Evolutionary conservation across 2,113 vertebrate genomes (phyloP).

Genomic region (Alethe diademata): DNA sequence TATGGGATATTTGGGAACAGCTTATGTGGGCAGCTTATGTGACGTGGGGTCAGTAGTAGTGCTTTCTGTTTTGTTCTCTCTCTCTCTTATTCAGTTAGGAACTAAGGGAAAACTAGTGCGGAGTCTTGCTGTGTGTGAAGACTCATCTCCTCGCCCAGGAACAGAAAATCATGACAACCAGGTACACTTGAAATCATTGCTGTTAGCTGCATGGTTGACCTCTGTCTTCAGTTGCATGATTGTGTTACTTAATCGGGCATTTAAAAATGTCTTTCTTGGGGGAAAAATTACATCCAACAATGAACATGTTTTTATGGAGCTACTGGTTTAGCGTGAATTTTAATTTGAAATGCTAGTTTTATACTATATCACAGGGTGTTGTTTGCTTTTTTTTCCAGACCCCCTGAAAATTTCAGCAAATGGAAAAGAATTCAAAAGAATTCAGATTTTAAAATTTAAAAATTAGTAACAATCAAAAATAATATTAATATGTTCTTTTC

Average conservation of each 20-base stretch:
- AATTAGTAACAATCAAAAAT: conserved; percentile 46
- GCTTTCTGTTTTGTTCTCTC: conserved; percentile 16
- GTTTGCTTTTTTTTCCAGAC: conserved; percentile 82
- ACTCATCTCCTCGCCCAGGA: conserved; percentile 71
- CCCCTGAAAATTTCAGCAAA: conserved; percentile 80
- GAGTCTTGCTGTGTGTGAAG: conserved; percentile 89
- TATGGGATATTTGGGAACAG: background rate
- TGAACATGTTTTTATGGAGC: background rate
- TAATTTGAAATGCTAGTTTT: conserved; percentile 44
- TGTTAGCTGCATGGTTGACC: conserved; percentile 60
- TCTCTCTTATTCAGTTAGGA: conserved; percentile 77
- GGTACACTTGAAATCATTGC: conserved; percentile 71
- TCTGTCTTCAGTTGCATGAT: conserved; percentile 58
- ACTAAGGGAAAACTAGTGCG: conserved; percentile 89
- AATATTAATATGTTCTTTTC: conserved; percentile 65
- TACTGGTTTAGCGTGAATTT: conserved; percentile 50
- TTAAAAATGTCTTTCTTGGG: conserved; percentile 12
- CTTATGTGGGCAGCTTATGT: background rate
- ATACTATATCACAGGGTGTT: conserved; percentile 74
- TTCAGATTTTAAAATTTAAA: conserved; percentile 70
- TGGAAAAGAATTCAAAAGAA: conserved; percentile 83
- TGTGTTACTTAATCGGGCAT: background rate
- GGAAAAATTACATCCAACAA: background rate
- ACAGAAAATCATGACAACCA: conserved; percentile 79
- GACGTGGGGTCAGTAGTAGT: background rate